Conservation (phyloP, 2,888 invertebrate species). For the Mongoloraphidia duomilia region DNA sequence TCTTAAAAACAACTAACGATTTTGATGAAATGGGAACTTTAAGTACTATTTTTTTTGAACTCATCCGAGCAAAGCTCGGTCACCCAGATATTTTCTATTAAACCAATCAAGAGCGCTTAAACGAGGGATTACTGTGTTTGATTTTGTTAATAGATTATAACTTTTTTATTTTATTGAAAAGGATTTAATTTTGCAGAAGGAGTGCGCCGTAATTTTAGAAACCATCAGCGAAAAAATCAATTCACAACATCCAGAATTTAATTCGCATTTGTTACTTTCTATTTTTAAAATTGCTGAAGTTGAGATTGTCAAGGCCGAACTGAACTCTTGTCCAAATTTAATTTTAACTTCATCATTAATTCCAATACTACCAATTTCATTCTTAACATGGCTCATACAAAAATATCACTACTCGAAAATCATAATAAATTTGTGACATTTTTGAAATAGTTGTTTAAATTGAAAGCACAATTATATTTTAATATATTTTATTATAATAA, state of each 20-base stretch:
- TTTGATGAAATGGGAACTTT: too few species aligned
- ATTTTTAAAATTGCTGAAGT: conserved; percentile 89
- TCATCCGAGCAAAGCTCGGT: too few species aligned
- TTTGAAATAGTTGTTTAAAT: not conserved
- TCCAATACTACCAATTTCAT: not conserved
- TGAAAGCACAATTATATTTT: not conserved
- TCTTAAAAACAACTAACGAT: too few species aligned
- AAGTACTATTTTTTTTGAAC: too few species aligned
- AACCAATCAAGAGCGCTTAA: too few species aligned
- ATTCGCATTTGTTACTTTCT: conserved; percentile 73
- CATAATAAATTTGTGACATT: not conserved
- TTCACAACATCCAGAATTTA: conserved; percentile 68
- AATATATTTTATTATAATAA: not conserved
- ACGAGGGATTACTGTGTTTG: too few species aligned
- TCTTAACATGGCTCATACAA: not conserved
- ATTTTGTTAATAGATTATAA: too few species aligned
- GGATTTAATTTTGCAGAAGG: conserved; percentile 45
- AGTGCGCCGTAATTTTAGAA: conserved; percentile 69
- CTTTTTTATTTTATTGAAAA: too few species aligned
- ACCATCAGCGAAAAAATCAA: conserved; percentile 74
- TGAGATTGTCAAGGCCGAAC: conserved; percentile 67
- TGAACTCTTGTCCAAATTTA: conserved; percentile 34
- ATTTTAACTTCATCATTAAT: not conserved
- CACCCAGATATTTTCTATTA: too few species aligned
- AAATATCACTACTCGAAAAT: not conserved